Conservation (phyloP, 2,888 invertebrate genomes). For the Sinohyriopsis cumingii region DNA sequence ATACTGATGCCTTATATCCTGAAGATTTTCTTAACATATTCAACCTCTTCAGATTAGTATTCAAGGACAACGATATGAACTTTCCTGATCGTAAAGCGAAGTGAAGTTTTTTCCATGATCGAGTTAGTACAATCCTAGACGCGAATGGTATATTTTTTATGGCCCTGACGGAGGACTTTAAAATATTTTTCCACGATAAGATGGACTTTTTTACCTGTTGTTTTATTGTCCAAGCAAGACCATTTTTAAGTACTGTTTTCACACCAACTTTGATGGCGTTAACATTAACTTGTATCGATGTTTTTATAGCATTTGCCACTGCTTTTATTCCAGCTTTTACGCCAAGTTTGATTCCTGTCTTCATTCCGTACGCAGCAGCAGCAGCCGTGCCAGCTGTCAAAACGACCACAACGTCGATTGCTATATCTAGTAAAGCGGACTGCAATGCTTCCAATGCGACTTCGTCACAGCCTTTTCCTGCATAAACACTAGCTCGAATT, state of each 20-base stretch:
- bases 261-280: conserved; percentile 7
- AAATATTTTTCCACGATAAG: too few relatives aligned
- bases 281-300: conserved; percentile 11
- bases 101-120: too few relatives aligned
- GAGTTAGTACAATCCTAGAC: too few relatives aligned
- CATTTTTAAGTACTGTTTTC: not conserved
- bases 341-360: conserved; percentile 16
- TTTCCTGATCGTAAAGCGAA: too few relatives aligned
- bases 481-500: conserved; percentile 8
- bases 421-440: conserved; percentile 8
- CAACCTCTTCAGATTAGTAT: too few relatives aligned
- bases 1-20: too few relatives aligned
- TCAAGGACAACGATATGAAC: too few relatives aligned
- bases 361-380: conserved; percentile 12
- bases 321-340: conserved; percentile 16
- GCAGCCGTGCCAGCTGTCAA: conserved; percentile 10
- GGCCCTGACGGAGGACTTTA: too few relatives aligned
- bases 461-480: conserved; percentile 7
- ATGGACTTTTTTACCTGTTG: too few relatives aligned
- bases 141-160: too few relatives aligned
- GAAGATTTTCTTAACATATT: too few relatives aligned
- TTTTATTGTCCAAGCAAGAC: too few relatives aligned
- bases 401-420: conserved; percentile 7
- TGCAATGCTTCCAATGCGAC: conserved; percentile 10
- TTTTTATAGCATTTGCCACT: conserved; percentile 3